phyloP scores from a whole-genome alignment of 2,888 invertebrate genomes.

The Mythimna ferrago region DNA sequence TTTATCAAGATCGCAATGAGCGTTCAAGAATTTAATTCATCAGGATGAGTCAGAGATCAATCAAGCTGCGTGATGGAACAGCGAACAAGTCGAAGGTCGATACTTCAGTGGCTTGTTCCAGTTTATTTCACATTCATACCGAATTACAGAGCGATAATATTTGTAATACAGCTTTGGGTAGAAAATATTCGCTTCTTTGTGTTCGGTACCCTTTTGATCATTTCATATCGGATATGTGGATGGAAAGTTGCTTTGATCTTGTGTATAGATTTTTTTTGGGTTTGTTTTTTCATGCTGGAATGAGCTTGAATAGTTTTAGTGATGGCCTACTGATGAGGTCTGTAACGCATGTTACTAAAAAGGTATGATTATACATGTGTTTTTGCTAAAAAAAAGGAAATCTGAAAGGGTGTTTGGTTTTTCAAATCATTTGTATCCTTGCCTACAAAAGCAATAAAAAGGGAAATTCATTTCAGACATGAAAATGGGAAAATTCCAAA shows the following conservation, averaged over 20 bases:
- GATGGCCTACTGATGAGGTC: neutral
- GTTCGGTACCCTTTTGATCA: conserved; percentile 19
- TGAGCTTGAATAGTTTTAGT: neutral
- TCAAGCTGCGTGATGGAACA: conserved; percentile 68
- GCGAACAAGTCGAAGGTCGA: neutral
- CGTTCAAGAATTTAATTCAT: conserved; percentile 68
- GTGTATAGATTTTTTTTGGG: neutral
- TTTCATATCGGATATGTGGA: neutral
- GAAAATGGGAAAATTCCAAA: conserved; percentile 8
- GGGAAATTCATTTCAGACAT: neutral
- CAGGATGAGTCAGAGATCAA: conserved; percentile 60
- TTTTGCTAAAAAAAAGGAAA: too few relatives aligned
- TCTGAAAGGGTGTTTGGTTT: too few relatives aligned
- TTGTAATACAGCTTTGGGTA: neutral
- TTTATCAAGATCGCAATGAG: conserved; percentile 56
- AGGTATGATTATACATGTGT: too few relatives aligned
- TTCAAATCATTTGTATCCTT: too few relatives aligned
- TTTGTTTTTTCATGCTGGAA: neutral
- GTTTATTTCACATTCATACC: conserved; percentile 23
- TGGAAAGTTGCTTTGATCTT: conserved; percentile 17
- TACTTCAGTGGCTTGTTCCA: conserved; percentile 32
- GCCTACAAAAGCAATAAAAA: neutral
- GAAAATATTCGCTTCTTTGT: conserved; percentile 1
- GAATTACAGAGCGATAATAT: conserved; percentile 10
- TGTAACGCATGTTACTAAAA: too few relatives aligned